A percentile compares a stretch with the other conserved stretches of the same genome.
These are phyloP conservation scores for Diprion similis DNA, from an alignment of 1,140 invertebrate species.

Conservation along the genomic window DNA sequence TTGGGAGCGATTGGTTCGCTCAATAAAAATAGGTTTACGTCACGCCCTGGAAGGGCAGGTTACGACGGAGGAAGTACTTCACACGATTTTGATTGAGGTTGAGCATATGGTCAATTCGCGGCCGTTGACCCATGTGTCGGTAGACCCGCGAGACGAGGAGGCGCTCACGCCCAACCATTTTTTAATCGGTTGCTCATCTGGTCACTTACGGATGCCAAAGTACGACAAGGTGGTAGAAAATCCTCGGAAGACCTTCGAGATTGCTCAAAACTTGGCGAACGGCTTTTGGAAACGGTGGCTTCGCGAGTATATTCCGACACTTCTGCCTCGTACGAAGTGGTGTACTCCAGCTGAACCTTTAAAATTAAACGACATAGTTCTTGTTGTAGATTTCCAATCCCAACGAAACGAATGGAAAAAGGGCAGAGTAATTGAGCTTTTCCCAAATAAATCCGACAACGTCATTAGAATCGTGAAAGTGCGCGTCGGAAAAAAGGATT, in stretches of 20 bases:
- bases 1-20: slow-evolving; percentile 38
- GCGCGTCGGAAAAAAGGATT: too few relatives aligned
- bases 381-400: slow-evolving; percentile 7
- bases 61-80: slow-evolving; percentile 29
- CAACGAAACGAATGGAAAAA: slow-evolving; percentile 21
- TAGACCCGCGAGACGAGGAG: slow-evolving; percentile 30
- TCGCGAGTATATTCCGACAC: slow-evolving; percentile 23
- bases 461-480: too few relatives aligned
- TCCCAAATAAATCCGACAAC: too few relatives aligned
- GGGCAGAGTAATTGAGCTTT: neutral
- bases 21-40: slow-evolving; percentile 31
- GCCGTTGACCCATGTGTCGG: slow-evolving; percentile 41
- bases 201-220: neutral
- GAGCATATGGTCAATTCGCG: slow-evolving; percentile 40
- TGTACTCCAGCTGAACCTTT: neutral
- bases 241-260: neutral
- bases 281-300: slow-evolving; percentile 26
- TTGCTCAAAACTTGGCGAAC: slow-evolving; percentile 18
- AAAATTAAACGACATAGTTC: slow-evolving; percentile 10
- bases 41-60: neutral
- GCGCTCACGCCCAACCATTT: slow-evolving; percentile 46
- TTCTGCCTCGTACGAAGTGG: slow-evolving; percentile 17
- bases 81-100: slow-evolving; percentile 34
- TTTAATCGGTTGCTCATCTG: slow-evolving; percentile 16
- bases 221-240: neutral